Evolutionary conservation across 1,140 invertebrate genomes (phyloP).

Genomic region (Phocides pigmalion): DNA sequence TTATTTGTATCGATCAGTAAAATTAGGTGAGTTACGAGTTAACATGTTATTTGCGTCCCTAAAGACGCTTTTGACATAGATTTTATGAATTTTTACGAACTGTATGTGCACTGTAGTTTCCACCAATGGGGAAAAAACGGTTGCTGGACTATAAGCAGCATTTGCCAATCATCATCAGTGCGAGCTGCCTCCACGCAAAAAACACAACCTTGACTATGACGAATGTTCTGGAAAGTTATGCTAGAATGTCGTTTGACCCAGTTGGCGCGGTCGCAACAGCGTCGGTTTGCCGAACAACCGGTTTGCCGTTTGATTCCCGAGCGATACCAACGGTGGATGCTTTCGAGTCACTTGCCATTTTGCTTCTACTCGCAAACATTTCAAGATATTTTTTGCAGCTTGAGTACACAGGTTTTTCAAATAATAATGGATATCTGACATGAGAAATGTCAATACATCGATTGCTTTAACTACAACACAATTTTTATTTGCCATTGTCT

Average conservation of each 20-base stretch:
- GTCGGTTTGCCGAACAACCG: slow-evolving; percentile 30
- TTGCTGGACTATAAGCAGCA: too few species aligned
- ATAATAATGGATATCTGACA: neutral
- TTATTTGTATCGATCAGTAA: too few species aligned
- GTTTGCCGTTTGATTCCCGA: slow-evolving; percentile 33
- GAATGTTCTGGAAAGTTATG: slow-evolving; percentile 33
- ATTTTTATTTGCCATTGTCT: too few species aligned
- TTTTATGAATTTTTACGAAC: too few species aligned
- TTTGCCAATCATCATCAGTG: too few species aligned
- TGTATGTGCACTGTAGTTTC: too few species aligned
- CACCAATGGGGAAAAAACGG: too few species aligned
- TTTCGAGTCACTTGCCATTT: slow-evolving; percentile 21
- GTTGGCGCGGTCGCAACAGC: slow-evolving; percentile 26
- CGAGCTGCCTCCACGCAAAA: neutral
- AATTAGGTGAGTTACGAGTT: too few species aligned
- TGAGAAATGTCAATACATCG: too few species aligned
- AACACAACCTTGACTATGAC: slow-evolving; percentile 27
- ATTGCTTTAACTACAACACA: too few species aligned
- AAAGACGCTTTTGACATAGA: too few species aligned
- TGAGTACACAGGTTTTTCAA: neutral
- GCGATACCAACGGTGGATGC: slow-evolving; percentile 22
- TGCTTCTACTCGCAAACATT: slow-evolving; percentile 17
- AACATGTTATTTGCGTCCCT: too few species aligned
- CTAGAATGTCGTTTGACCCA: slow-evolving; percentile 35
- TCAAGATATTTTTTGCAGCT: neutral